phyloP scores from a whole-genome alignment of 2,797 vertebrate species.

The Hippoglossus hippoglossus region DNA sequence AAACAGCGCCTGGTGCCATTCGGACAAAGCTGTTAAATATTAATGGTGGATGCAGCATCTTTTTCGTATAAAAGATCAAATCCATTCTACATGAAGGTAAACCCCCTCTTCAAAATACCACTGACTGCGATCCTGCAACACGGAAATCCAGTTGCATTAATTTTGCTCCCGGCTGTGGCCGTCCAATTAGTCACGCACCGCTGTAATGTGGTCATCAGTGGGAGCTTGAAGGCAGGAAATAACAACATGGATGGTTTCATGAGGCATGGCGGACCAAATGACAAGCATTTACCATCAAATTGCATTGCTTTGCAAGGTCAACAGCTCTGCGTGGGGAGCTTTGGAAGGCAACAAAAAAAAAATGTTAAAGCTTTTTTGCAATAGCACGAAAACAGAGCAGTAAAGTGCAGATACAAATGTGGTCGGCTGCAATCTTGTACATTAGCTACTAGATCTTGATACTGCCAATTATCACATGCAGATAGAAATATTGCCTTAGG shows the following conservation, averaged over 20 bases:
- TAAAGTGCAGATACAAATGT: conserved; percentile 18
- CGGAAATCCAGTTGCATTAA: conserved; percentile 53
- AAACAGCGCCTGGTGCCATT: conserved; percentile 1
- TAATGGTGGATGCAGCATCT: conserved; percentile 7
- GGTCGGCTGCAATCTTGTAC: conserved; percentile 8
- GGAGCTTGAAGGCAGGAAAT: conserved; percentile 75
- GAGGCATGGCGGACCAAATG: conserved; percentile 80
- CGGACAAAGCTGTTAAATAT: conserved; percentile 24
- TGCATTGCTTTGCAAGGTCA: conserved; percentile 78
- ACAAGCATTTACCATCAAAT: conserved; percentile 79
- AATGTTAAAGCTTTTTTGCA: conserved; percentile 49
- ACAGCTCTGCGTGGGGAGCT: conserved; percentile 57
- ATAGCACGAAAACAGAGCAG: conserved; percentile 39
- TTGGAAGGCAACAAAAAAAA: conserved; percentile 17
- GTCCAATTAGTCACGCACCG: conserved; percentile 81
- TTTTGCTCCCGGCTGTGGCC: conserved; percentile 54
- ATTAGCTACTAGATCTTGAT: conserved; percentile 13
- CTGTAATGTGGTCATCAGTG: conserved; percentile 79
- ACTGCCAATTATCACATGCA: conserved; percentile 7
- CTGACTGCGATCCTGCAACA: conserved; percentile 41
- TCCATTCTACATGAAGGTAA: conserved; percentile 9
- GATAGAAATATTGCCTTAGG: conserved; percentile 3
- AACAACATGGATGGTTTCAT: conserved; percentile 79
- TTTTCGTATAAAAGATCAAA: not conserved
- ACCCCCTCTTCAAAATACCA: conserved; percentile 6